Base-by-base conservation (phyloP, 2,888 invertebrate genomes). In the Acanthoscelides obtectus region DNA sequence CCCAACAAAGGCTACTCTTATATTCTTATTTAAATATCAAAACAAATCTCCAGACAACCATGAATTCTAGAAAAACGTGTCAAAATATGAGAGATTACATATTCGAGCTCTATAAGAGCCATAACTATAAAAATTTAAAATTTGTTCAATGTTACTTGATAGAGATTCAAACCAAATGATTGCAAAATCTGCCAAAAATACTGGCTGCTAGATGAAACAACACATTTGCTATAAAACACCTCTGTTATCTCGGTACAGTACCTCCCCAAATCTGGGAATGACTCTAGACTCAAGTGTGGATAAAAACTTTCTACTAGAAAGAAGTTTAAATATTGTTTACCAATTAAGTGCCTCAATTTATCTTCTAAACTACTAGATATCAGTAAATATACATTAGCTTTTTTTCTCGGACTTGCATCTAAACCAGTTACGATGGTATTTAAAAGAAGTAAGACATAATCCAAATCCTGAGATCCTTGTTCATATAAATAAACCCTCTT, bases 231-330 rank as follows among this genome's bases (percentile, higher is more conserved):
- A 70, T 76, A 79, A 70, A 79, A 77, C 73, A 70, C 67, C 22
- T 72, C 70, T 0, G 76, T 74, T 2, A 78, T 66, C 67, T 80
- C 79, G 20, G 80, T 75, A 73, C 83, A 83, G 20, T 86, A 81
- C 0, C 83, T 82, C 21, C 88, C 87, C 65, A 90, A 86, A 67
- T 88, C 87, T 0, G 94, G 93, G 71, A 93, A 87, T 0, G 92
- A 93, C 85, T 95, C 94, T 0, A 89, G 89, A 66, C 93, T 92
- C 73, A 94, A 85, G 84, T 95, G 94, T 0, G 94, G 94, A 87
- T 91, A 93, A 84, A 92, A 93, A 0, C 88, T 87, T 70, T 87
- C 86, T 1, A 89, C 85, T 75, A 89, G 85, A 25, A 86, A 84
- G 73, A 90, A 82, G 76, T 86, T 84, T 68, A 90, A 83, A 70